phyloP scores from a whole-genome alignment of 2,797 vertebrate species.

The Aldrovandia affinis region DNA sequence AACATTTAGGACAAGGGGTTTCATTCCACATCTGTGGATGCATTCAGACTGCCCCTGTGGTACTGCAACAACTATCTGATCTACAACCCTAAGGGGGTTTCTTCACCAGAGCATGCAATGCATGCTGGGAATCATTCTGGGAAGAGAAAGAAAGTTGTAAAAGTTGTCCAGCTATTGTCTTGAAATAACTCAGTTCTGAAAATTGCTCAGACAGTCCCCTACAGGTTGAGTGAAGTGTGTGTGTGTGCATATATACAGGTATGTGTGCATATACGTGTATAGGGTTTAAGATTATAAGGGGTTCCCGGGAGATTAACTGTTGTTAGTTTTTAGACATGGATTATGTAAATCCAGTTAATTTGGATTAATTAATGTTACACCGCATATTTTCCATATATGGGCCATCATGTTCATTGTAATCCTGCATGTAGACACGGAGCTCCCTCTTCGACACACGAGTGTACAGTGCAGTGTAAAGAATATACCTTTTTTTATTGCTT shows the following conservation, averaged over 20 bases:
- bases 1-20: not conserved
- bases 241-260: not conserved
- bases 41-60: not conserved
- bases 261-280: not conserved
- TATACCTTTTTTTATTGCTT: not conserved
- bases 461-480: not conserved
- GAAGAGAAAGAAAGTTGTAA: not conserved
- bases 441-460: not conserved
- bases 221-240: not conserved
- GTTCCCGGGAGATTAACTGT: not conserved
- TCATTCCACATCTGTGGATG: not conserved
- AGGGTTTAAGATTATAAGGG: not conserved
- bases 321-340: not conserved
- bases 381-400: not conserved
- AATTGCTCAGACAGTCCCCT: not conserved
- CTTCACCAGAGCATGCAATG: not conserved
- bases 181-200: not conserved
- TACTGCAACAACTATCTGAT: not conserved
- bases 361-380: not conserved
- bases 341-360: not conserved
- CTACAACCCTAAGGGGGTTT: not conserved
- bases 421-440: not conserved
- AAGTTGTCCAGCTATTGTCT: not conserved
- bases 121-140: not conserved
- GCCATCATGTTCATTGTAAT: not conserved